Percentiles rank a stretch among this genome's conserved stretches.
Conservation (phyloP, 2,113 vertebrate genomes). For the Chascanopsetta lugubris region DNA sequence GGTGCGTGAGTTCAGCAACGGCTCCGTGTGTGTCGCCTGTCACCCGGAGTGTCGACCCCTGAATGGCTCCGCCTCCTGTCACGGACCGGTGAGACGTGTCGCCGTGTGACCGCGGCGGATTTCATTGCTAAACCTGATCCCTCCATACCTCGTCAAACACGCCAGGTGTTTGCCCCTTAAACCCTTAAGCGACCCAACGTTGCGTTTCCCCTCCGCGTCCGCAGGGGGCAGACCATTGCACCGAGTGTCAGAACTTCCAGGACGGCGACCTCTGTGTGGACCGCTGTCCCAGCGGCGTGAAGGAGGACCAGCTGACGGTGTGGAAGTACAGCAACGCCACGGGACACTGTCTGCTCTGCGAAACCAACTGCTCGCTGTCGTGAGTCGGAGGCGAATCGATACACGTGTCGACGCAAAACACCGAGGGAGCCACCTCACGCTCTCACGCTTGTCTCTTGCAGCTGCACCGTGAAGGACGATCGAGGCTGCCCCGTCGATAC, state of each 20-base stretch:
- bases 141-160: not conserved
- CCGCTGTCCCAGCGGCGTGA: constrained; percentile 91
- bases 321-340: constrained; percentile 93
- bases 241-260: constrained; percentile 86
- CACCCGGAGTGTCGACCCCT: constrained; percentile 90
- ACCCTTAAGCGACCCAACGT: too few relatives aligned
- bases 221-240: constrained; percentile 88
- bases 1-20: constrained; percentile 83
- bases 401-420: not conserved
- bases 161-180: too few relatives aligned
- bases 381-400: constrained; percentile 82
- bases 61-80: constrained; percentile 88
- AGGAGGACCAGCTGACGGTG: constrained; percentile 87
- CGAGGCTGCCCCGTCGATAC: constrained; percentile 88
- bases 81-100: constrained; percentile 83
- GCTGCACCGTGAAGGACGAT: constrained; percentile 88
- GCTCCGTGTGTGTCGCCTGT: constrained; percentile 84
- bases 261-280: constrained; percentile 86
- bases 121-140: not conserved
- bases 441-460: constrained; percentile 65
- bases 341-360: constrained; percentile 86
- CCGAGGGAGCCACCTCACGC: not conserved
- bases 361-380: constrained; percentile 92
- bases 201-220: not conserved
- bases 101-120: not conserved